A percentile compares a stretch with the other conserved stretches of the same genome.
phyloP scores from a whole-genome alignment of 2,888 invertebrate genomes.

The Balanococcus diminutus region DNA sequence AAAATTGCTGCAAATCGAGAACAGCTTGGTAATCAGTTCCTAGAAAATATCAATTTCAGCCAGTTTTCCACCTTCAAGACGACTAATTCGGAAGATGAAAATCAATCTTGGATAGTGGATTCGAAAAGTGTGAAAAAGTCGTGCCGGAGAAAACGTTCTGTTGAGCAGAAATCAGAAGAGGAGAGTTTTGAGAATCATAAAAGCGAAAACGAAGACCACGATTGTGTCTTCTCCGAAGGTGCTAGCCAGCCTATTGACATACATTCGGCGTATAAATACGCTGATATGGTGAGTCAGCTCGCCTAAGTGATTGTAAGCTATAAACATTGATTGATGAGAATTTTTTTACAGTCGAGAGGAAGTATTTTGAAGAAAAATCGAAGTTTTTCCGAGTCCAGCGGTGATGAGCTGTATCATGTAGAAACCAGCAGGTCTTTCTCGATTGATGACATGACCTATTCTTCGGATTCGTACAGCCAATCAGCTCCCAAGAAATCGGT shows the following conservation, averaged over 20 bases:
- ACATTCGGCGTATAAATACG: conserved; percentile 34
- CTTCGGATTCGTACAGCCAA: conserved; percentile 48
- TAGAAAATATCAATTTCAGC: not conserved
- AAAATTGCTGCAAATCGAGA: not conserved
- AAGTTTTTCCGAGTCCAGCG: conserved; percentile 63
- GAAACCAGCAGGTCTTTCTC: conserved; percentile 45
- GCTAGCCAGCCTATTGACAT: conserved; percentile 7
- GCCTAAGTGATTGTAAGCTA: not conserved
- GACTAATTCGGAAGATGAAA: conserved; percentile 11
- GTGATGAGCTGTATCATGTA: conserved; percentile 25
- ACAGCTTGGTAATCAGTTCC: not conserved
- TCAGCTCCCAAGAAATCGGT: conserved; percentile 43
- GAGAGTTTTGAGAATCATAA: not conserved
- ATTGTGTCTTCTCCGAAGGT: not conserved
- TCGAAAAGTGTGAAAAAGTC: conserved; percentile 34
- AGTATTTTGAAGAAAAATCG: conserved; percentile 61
- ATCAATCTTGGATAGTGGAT: conserved; percentile 46
- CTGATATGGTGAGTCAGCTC: conserved; percentile 39
- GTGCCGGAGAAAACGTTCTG: not conserved
- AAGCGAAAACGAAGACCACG: not conserved
- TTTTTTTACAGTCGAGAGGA: conserved; percentile 53
- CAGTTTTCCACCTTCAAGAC: not conserved
- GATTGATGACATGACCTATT: conserved; percentile 40
- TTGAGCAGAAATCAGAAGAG: not conserved
- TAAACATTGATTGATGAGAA: not conserved